A percentile compares a stretch with the other conserved stretches of the same genome.
Conservation (phyloP, 2,113 vertebrate species). For the Pleuronectes platessa region DNA sequence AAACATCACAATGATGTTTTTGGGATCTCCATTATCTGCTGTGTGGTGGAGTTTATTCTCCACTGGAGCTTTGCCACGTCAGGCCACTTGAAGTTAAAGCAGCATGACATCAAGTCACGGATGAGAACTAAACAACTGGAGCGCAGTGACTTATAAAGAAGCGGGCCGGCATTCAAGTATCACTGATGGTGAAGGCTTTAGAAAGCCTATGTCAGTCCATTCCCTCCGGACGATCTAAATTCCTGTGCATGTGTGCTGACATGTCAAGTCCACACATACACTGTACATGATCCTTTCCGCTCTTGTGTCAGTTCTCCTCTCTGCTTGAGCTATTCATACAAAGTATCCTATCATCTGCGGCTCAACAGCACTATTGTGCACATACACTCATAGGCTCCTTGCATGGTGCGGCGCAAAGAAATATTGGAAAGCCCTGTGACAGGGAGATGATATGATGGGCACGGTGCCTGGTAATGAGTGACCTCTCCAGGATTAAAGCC, state of each 20-base stretch:
- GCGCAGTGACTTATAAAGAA: background rate
- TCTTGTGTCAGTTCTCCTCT: background rate
- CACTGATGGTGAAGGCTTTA: background rate
- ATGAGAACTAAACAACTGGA: background rate
- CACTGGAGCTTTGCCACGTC: background rate
- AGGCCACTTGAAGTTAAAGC: background rate
- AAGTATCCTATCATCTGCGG: background rate
- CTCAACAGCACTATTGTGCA: background rate
- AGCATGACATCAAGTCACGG: background rate
- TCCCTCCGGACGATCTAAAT: background rate
- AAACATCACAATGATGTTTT: background rate
- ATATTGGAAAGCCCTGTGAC: background rate
- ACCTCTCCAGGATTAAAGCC: background rate
- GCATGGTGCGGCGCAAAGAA: background rate
- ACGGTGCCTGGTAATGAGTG: too few species aligned
- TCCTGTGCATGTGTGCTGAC: background rate
- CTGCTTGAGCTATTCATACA: background rate
- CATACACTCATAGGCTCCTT: background rate
- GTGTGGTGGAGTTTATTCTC: background rate
- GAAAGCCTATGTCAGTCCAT: background rate
- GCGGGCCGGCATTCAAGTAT: background rate
- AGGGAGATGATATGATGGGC: background rate
- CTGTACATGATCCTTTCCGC: background rate
- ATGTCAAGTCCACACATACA: slow-evolving; percentile 4
- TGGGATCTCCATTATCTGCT: too few species aligned